phyloP scores from a whole-genome alignment of 2,113 vertebrate genomes.

The Cepphus grylle region DNA sequence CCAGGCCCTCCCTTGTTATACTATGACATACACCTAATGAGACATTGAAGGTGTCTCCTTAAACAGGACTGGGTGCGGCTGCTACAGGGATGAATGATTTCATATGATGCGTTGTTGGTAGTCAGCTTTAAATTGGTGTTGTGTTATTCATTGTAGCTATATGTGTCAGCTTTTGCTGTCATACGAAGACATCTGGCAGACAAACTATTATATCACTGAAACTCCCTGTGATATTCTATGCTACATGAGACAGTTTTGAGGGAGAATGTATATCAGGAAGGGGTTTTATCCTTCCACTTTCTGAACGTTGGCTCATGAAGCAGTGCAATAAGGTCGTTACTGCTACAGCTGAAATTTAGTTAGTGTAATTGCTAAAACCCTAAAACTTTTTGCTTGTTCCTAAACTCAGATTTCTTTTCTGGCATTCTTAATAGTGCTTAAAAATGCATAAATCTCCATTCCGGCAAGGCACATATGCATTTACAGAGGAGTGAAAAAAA shows the following conservation, averaged over 20 bases:
- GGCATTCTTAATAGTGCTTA: neutral
- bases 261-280: neutral
- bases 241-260: neutral
- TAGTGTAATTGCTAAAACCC: neutral
- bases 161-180: conserved; percentile 13
- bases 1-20: neutral
- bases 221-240: neutral
- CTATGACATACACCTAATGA: neutral
- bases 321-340: neutral
- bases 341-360: neutral
- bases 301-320: neutral
- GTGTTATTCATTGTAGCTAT: neutral
- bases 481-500: neutral
- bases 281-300: neutral
- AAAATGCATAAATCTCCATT: neutral
- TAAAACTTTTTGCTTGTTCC: neutral
- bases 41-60: conserved; percentile 9
- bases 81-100: neutral
- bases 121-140: neutral
- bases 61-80: conserved; percentile 5
- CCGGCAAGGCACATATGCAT: neutral
- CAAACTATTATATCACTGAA: neutral
- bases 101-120: neutral
- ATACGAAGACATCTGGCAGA: neutral
- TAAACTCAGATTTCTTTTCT: neutral